Evolutionary conservation across 2,888 invertebrate species (phyloP).

Genomic region (Rhamnusium bicolor): DNA sequence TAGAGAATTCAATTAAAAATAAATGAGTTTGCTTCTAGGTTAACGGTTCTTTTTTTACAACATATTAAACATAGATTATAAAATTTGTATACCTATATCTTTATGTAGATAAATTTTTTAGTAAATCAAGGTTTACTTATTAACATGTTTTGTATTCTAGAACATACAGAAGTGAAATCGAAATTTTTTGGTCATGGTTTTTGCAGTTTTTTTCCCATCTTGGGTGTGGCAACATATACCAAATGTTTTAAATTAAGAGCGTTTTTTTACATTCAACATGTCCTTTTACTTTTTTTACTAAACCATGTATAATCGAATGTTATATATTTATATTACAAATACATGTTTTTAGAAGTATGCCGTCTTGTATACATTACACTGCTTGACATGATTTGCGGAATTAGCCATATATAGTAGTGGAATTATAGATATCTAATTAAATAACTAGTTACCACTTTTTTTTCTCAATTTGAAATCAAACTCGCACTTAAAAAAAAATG

Average conservation of each 20-base stretch:
- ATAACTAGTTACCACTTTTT: too few relatives aligned
- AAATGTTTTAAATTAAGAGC: background rate
- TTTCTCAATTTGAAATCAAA: too few relatives aligned
- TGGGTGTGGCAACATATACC: background rate
- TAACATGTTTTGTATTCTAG: background rate
- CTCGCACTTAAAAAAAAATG: too few relatives aligned
- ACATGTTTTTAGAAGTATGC: background rate
- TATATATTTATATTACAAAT: background rate
- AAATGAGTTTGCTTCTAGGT: background rate
- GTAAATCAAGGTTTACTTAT: background rate
- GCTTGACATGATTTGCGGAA: background rate
- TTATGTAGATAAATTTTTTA: background rate
- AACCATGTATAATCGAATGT: background rate
- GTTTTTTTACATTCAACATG: background rate
- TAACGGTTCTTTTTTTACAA: background rate
- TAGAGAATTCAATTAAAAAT: background rate
- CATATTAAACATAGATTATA: background rate
- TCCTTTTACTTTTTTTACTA: slow-evolving; percentile 7
- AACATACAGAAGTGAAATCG: background rate
- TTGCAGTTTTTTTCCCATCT: background rate
- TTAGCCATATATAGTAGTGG: background rate
- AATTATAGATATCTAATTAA: too few relatives aligned
- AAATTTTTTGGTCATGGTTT: background rate
- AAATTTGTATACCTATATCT: background rate
- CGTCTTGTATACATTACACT: background rate